Conservation (phyloP, 2,888 invertebrate genomes). For the Euspilapteryx auroguttella region DNA sequence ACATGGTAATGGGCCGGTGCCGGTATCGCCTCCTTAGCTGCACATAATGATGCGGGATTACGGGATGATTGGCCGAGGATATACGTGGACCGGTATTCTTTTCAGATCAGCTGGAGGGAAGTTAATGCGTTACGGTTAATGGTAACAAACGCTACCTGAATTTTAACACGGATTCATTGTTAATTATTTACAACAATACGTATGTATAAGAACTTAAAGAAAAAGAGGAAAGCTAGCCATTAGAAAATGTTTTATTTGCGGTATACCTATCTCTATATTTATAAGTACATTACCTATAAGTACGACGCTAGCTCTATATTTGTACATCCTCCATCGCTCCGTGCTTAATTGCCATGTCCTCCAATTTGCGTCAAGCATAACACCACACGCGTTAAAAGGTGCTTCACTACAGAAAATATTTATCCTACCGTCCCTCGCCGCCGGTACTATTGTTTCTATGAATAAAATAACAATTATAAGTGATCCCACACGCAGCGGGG, state of each 20-base stretch:
- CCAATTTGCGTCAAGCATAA: conserved; percentile 6
- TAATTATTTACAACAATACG: too few relatives aligned
- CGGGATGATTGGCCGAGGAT: conserved; percentile 42
- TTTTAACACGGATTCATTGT: too few relatives aligned
- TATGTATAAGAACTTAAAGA: too few relatives aligned
- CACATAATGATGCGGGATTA: conserved; percentile 57
- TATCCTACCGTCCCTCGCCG: conserved; percentile 36
- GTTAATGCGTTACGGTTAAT: too few relatives aligned
- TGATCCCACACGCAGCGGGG: conserved; percentile 41
- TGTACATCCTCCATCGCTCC: background rate
- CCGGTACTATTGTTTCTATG: conserved; percentile 56
- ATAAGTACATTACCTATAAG: too few relatives aligned
- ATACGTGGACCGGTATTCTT: too few relatives aligned
- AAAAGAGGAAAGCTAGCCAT: too few relatives aligned
- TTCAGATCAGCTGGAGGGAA: too few relatives aligned
- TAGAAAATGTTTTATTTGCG: too few relatives aligned
- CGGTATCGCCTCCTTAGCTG: conserved; percentile 57
- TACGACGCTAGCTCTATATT: too few relatives aligned
- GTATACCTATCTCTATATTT: too few relatives aligned
- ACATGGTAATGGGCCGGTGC: conserved; percentile 58
- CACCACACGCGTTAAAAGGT: conserved; percentile 35
- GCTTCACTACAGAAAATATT: conserved; percentile 47
- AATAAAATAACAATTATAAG: conserved; percentile 64
- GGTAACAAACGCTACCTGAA: too few relatives aligned
- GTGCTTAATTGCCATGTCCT: conserved; percentile 5